Base-by-base conservation (phyloP, 2,888 invertebrate species). In the Rhingia rostrata region DNA sequence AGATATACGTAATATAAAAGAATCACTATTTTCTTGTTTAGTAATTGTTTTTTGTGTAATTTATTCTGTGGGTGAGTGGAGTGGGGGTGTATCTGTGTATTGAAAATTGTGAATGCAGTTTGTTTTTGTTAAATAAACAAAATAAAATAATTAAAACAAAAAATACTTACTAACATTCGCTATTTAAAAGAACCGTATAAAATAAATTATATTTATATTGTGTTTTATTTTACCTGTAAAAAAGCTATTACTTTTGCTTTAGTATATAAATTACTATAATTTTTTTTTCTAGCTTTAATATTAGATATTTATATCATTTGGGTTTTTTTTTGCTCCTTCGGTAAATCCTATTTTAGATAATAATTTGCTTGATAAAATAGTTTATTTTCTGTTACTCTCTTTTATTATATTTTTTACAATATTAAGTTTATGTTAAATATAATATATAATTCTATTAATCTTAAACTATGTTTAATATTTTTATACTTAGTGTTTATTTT, bases 211-310 rank as follows among this genome's bases (percentile, higher is more conserved):
- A 7, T 49, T 30, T 39, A 47, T 63, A 32, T 6, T 37, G 35
- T 77, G 45, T 61, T 37, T 37, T 51, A 3, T 56, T 66, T 61
- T 64, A 64, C 43, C 45, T 43, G 83, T 84, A 84, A 84, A 84
- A 84, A 84, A 84, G 79, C 83, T 84, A 84, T 74, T 58, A 69
- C 14, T 64, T 22, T 58, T 79, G 80, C 80, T 70, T 80, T 41
- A 61, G 64, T 67, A 80, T 84, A 70, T 79, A 83, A 67, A 66
- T 70, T 60, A 66, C 49, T 64, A 32, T 51, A 10, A 12, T 56
- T 47, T 63, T 2, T 32, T 45, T 58, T 35, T 32, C 22, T 75
- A 39, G 30, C 7, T 58, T 51, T 49, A 75, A 10, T 66, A 6
- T 22, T 58, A 3, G 33, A 32, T 10, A 37, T 35, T 72, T 30